Conservation (phyloP, 2,888 invertebrate species). For the Temnothorax rugatulus region DNA sequence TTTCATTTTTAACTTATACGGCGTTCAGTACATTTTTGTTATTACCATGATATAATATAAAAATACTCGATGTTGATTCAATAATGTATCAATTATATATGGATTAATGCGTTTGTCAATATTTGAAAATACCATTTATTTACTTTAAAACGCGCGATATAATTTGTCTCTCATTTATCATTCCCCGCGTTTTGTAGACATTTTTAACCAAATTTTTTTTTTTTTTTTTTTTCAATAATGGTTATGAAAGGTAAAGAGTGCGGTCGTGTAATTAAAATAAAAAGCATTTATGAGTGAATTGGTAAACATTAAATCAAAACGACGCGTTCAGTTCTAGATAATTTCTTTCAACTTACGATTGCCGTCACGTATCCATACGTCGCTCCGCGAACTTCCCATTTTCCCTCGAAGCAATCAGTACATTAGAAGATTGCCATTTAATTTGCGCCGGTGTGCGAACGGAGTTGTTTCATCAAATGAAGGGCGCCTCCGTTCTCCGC, state of each 20-base stretch:
- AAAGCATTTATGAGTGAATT: not conserved
- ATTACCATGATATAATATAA: not conserved
- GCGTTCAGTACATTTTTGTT: not conserved
- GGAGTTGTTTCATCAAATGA: conserved; percentile 19
- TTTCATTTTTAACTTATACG: not conserved
- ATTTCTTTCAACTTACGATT: not conserved
- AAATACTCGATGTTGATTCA: not conserved
- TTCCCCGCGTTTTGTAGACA: not conserved
- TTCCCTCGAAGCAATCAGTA: not conserved
- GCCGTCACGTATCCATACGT: not conserved
- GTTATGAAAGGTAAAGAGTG: not conserved
- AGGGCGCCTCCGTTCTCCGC: not conserved
- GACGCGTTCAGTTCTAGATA: not conserved
- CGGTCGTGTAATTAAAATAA: not conserved
- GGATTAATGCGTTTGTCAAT: conserved; percentile 7
- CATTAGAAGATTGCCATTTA: conserved; percentile 37
- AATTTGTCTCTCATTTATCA: not conserved
- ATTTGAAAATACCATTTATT: not conserved
- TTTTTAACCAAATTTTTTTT: not conserved
- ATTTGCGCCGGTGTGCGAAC: not conserved
- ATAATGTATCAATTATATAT: not conserved
- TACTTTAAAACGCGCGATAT: not conserved
- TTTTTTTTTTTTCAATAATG: not conserved
- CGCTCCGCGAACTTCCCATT: not conserved
- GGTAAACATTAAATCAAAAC: not conserved